Percentiles rank a stretch among this genome's conserved stretches.
Conservation (phyloP, 2,113 vertebrate genomes). For the Scortum barcoo region DNA sequence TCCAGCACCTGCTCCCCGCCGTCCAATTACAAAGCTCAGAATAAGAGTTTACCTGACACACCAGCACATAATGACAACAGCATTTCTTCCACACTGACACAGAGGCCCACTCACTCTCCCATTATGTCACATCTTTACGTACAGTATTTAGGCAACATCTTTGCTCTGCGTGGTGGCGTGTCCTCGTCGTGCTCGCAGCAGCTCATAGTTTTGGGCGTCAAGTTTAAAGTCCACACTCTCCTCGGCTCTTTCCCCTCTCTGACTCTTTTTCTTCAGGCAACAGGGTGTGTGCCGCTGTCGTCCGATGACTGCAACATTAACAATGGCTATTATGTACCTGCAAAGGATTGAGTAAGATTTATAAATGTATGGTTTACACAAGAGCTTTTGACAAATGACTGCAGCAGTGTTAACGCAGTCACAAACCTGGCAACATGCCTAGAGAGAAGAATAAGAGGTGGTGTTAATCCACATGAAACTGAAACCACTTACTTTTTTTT, state of each 20-base stretch:
- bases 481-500: neutral
- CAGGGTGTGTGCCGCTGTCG: neutral
- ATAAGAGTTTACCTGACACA: constrained; percentile 50
- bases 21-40: constrained; percentile 48
- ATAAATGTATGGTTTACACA: constrained; percentile 43
- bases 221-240: constrained; percentile 20
- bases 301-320: constrained; percentile 27
- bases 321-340: constrained; percentile 43
- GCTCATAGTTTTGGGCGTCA: neutral
- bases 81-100: neutral
- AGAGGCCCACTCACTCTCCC: neutral
- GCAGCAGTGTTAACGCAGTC: constrained; percentile 28
- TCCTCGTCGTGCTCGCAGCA: neutral
- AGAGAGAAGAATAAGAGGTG: constrained; percentile 7
- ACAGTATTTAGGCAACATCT: neutral
- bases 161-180: neutral
- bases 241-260: neutral
- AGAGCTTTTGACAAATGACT: constrained; percentile 38
- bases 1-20: constrained; percentile 71
- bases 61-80: constrained; percentile 18
- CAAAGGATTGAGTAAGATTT: constrained; percentile 24
- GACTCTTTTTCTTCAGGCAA: constrained; percentile 4
- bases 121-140: constrained; percentile 3
- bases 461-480: constrained; percentile 7
- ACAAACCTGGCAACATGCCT: constrained; percentile 21